Conservation (phyloP, 2,797 vertebrate genomes). For the Falco rusticolus region DNA sequence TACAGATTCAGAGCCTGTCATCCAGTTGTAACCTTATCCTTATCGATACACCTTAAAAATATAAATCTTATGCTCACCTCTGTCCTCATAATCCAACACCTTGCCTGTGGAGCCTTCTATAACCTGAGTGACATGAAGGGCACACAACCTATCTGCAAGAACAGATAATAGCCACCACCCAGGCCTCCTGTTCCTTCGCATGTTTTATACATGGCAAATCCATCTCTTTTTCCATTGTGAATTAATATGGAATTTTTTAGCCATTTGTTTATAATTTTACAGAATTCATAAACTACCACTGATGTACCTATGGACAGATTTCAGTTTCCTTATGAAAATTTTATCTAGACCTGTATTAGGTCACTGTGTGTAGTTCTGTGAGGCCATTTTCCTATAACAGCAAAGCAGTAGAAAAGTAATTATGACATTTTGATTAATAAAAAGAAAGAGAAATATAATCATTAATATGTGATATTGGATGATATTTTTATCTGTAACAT, state of each 20-base stretch:
- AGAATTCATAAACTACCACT: not conserved
- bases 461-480: not conserved
- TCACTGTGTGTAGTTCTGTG: not conserved
- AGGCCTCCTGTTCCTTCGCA: not conserved
- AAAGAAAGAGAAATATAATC: not conserved
- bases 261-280: not conserved
- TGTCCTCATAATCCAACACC: not conserved
- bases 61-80: not conserved
- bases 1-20: not conserved
- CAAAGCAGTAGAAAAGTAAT: not conserved
- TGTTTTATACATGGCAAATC: not conserved
- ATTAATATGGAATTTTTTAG: not conserved
- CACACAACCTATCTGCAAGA: not conserved
- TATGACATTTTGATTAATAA: not conserved
- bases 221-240: not conserved
- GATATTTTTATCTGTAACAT: not conserved
- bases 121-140: not conserved
- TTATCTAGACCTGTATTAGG: not conserved
- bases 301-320: not conserved
- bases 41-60: not conserved
- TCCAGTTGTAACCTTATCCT: not conserved
- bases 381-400: not conserved
- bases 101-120: not conserved
- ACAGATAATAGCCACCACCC: not conserved
- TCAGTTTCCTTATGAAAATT: not conserved